A percentile compares a stretch with the other conserved stretches of the same genome.
These are phyloP conservation scores for Diaprepes abbreviatus DNA, from an alignment of 2,888 invertebrate genomes.

Conservation along the genomic window DNA sequence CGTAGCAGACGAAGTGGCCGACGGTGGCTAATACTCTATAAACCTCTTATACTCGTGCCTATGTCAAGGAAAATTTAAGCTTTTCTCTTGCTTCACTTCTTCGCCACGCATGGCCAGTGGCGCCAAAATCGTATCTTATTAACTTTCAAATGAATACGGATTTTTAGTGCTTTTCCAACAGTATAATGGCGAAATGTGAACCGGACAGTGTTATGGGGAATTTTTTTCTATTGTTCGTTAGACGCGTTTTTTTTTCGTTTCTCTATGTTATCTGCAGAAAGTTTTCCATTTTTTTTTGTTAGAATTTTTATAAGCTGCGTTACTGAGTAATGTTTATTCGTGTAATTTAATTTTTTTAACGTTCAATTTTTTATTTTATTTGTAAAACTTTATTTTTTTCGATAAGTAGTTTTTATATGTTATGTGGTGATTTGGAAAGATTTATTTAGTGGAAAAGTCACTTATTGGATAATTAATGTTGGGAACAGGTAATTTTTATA, in stretches of 20 bases:
- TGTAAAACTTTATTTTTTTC: background rate
- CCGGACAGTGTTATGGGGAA: slow-evolving; percentile 38
- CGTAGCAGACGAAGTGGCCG: too few species aligned
- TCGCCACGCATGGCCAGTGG: slow-evolving; percentile 33
- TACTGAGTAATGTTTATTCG: background rate
- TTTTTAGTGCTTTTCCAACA: slow-evolving; percentile 42
- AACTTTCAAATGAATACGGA: slow-evolving; percentile 48
- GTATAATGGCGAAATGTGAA: slow-evolving; percentile 49
- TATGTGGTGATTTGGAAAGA: background rate
- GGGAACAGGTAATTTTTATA: background rate
- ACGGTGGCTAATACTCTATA: too few species aligned
- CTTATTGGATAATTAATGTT: background rate
- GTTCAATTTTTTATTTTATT: background rate
- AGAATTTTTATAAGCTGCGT: background rate
- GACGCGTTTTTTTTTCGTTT: slow-evolving; percentile 38
- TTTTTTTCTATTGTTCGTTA: slow-evolving; percentile 34
- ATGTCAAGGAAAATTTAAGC: slow-evolving; percentile 27
- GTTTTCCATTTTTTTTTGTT: background rate
- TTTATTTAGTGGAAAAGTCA: too few species aligned
- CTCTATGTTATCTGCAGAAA: background rate
- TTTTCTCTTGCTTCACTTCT: slow-evolving; percentile 42
- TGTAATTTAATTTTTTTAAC: background rate
- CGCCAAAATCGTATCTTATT: slow-evolving; percentile 37
- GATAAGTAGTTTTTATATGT: background rate
- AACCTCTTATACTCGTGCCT: slow-evolving; percentile 7